These are phyloP conservation scores for Pycnomerus fuliginosus DNA, from an alignment of 2,888 invertebrate genomes.

Conservation along the genomic window DNA sequence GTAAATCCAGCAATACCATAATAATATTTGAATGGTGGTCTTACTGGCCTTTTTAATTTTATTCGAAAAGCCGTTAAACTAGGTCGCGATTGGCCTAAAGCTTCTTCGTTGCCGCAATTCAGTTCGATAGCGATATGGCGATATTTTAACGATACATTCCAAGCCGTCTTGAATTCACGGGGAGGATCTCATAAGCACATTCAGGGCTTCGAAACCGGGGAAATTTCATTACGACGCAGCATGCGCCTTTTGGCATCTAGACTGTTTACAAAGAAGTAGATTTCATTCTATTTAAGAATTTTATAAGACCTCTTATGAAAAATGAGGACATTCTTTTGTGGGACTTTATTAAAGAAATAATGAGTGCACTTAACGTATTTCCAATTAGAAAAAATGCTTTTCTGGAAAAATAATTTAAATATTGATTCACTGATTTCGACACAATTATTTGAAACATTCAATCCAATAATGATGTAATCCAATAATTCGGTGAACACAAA, in stretches of 20 bases:
- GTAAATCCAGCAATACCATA: too few relatives aligned
- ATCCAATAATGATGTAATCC: too few relatives aligned
- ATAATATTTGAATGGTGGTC: too few relatives aligned
- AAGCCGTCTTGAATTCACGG: constrained; percentile 7
- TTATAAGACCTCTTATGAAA: constrained; percentile 23
- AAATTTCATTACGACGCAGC: constrained; percentile 22
- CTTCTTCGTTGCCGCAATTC: neutral
- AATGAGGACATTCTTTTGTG: constrained; percentile 25
- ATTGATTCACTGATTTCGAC: too few relatives aligned
- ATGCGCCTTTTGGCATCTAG: constrained; percentile 20
- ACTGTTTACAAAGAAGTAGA: constrained; percentile 22
- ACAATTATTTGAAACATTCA: too few relatives aligned
- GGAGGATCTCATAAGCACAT: constrained; percentile 18
- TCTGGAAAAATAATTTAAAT: constrained; percentile 20
- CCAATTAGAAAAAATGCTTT: constrained; percentile 23
- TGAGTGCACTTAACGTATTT: constrained; percentile 28
- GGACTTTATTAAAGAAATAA: constrained; percentile 29
- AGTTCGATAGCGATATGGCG: constrained; percentile 10
- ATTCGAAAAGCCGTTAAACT: neutral
- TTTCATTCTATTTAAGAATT: constrained; percentile 24
- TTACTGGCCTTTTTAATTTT: constrained; percentile 1
- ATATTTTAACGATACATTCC: constrained; percentile 22
- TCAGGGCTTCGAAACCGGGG: constrained; percentile 5
- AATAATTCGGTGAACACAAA: too few relatives aligned
- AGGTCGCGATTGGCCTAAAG: neutral